Evolutionary conservation across 1,140 invertebrate genomes (phyloP).

Genomic region (Reticulitermes speratus): DNA sequence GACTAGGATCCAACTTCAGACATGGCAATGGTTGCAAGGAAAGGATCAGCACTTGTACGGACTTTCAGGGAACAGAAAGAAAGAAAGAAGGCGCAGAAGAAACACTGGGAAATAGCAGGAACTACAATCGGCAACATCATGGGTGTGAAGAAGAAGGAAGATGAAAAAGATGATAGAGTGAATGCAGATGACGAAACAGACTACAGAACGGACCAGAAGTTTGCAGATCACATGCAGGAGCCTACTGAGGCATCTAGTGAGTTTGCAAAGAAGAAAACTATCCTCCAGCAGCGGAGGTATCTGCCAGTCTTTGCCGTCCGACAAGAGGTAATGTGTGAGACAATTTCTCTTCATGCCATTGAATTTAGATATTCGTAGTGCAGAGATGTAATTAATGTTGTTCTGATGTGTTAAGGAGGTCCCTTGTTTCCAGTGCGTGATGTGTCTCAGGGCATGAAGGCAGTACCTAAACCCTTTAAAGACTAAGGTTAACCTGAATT

Average conservation of each 20-base stretch:
- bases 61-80: slow-evolving; percentile 95
- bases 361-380: no score
- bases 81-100: slow-evolving; percentile 92
- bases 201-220: slow-evolving; percentile 89
- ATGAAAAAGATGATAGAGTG: slow-evolving; percentile 54
- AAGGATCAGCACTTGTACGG: slow-evolving; percentile 89
- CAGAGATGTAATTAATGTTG: no score
- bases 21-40: slow-evolving; percentile 95
- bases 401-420: no score
- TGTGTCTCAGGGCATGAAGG: no score
- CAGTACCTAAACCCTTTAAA: no score
- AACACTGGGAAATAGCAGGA: slow-evolving; percentile 98
- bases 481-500: no score
- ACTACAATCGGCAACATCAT: slow-evolving; percentile 97
- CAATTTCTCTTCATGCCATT: neutral
- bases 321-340: slow-evolving; percentile 63
- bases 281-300: slow-evolving; percentile 86
- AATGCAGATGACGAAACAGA: slow-evolving; percentile 62
- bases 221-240: slow-evolving; percentile 90
- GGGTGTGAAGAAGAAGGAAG: slow-evolving; percentile 84
- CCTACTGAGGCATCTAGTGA: slow-evolving; percentile 75
- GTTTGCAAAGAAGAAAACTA: slow-evolving; percentile 84
- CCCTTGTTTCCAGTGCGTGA: no score
- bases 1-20: slow-evolving; percentile 93
- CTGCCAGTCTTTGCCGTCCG: slow-evolving; percentile 95